A percentile compares a stretch with the other conserved stretches of the same genome.
Conservation (phyloP, 2,888 invertebrate genomes). For the Cerceris rybyensis region DNA sequence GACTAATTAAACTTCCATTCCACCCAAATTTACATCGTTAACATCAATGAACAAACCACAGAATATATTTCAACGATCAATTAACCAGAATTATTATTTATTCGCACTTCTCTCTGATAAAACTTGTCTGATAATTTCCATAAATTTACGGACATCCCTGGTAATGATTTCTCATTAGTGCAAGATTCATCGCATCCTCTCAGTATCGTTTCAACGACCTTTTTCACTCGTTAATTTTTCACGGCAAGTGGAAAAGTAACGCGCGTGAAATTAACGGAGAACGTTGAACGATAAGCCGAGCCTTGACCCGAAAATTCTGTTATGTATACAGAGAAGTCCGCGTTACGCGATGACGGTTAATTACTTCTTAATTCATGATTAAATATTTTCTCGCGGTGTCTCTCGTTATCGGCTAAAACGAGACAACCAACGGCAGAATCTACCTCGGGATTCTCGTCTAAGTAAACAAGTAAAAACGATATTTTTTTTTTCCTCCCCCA, state of each 20-base stretch:
- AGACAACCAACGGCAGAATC: not conserved
- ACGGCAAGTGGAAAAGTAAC: constrained; percentile 33
- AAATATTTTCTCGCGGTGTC: constrained; percentile 53
- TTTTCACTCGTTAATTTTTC: not conserved
- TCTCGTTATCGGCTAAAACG: constrained; percentile 36
- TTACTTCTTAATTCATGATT: constrained; percentile 45
- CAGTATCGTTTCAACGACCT: not conserved
- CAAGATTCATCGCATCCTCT: not conserved
- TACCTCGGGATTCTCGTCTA: too few species aligned
- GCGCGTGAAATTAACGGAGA: constrained; percentile 1
- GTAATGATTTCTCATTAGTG: not conserved
- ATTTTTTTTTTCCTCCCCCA: too few species aligned
- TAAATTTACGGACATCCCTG: not conserved
- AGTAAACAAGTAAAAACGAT: too few species aligned
- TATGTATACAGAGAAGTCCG: constrained; percentile 36
- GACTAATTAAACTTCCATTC: not conserved
- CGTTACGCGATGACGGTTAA: constrained; percentile 54
- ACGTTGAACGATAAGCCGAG: constrained; percentile 54
- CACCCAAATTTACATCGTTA: not conserved
- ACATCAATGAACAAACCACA: not conserved
- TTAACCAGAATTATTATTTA: not conserved
- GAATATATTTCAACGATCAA: not conserved
- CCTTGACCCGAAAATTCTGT: constrained; percentile 70
- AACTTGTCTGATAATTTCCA: too few species aligned
- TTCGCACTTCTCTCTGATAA: not conserved